Evolutionary conservation across 2,888 invertebrate species (phyloP).

Genomic region (Stramonita haemastoma): DNA sequence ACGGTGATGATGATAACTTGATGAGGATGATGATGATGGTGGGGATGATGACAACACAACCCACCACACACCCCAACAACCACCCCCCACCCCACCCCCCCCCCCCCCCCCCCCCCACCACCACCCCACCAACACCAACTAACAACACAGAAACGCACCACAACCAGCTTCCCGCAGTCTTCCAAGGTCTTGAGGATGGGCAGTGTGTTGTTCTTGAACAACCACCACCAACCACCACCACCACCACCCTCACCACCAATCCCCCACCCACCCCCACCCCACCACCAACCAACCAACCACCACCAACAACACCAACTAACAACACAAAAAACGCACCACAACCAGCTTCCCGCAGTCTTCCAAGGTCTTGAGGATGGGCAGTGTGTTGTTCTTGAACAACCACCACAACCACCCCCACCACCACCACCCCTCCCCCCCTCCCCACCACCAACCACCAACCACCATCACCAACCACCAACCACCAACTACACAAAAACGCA

Average conservation of each 20-base stretch:
- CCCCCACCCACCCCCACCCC: too few species aligned
- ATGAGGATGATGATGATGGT: too few species aligned
- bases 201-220: too few species aligned
- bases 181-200: too few species aligned
- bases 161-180: too few species aligned
- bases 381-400: slow-evolving; percentile 72
- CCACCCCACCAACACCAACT: not conserved
- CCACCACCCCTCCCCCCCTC: not conserved
- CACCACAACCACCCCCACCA: not conserved
- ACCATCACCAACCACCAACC: not conserved
- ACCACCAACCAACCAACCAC: too few species aligned
- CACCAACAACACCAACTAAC: too few species aligned
- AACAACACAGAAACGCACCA: not conserved
- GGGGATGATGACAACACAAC: too few species aligned
- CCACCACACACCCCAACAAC: not conserved
- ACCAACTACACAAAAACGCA: not conserved
- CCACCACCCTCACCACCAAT: too few species aligned
- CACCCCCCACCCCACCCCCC: not conserved
- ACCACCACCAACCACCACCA: too few species aligned
- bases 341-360: slow-evolving; percentile 70
- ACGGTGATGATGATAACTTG: too few species aligned
- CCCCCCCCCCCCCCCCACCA: not conserved
- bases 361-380: slow-evolving; percentile 71
- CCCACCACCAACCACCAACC: not conserved
- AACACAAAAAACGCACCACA: slow-evolving; percentile 67